Evolutionary conservation across 1,140 invertebrate species (phyloP), one percentile per base, ranked within the genome.

Genomic region (Anastatus disparis): DNA sequence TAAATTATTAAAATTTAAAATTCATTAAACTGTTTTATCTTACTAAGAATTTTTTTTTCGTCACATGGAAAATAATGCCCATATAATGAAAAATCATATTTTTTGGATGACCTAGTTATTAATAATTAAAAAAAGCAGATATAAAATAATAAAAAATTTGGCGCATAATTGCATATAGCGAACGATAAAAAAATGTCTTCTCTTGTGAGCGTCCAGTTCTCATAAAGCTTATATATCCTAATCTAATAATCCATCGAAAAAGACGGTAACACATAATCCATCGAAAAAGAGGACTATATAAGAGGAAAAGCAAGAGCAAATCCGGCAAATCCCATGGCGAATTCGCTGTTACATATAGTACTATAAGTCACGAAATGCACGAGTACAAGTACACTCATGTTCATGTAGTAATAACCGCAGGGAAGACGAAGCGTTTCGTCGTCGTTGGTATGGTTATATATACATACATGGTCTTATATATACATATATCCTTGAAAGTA

Each of bases 261-360:
- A 35, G 31, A 6, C 4, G 31, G 31, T 12, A 2, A 38, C 52
- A 8, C 52, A 13, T 52, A 53, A 42, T 69, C 66, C 66, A 42
- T 61, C 24, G 56, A 44, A 31, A 62, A 53, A 61, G 66, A 62
- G 35, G n/a, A 42, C n/a, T 27, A 31, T n/a, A n/a, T n/a, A n/a
- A n/a, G n/a, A n/a, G n/a, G n/a, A n/a, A n/a, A n/a, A 35, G 48
- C 12, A 17, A 22, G 3, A 17, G 48, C n/a, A 44, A 29, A 69
- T 61, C 56, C 46, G n/a, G 9, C 6, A 29, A 69, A 46, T 53
- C 35, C 58, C 26, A 4, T 46, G 22, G 42, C 20, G n/a, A 13
- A 31, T 59, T 38, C n/a, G 22, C 9, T n/a, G n/a, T n/a, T n/a
- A 1, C 24, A 29, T 8, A 9, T 50, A 52, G 17, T 50, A 58